A percentile compares a stretch with the other conserved stretches of the same genome.
Conservation (phyloP, 2,888 invertebrate genomes). For the Tetragnatha montana region DNA sequence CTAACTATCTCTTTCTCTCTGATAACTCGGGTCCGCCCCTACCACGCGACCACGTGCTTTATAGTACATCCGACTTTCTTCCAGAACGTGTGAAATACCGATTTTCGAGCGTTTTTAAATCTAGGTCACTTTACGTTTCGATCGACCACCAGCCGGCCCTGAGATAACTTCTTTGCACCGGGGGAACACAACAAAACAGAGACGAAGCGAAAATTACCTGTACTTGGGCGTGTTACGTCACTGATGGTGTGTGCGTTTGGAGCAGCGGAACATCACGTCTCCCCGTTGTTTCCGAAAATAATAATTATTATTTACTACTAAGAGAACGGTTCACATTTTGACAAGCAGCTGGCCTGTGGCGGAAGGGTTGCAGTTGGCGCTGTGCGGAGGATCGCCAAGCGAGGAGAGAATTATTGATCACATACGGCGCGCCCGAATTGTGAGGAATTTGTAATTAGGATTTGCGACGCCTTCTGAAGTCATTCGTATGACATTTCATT, state of each 20-base stretch:
- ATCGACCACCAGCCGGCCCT: background rate
- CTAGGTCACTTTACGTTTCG: constrained; percentile 48
- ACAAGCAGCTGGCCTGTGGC: constrained; percentile 19
- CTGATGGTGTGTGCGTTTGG: constrained; percentile 29
- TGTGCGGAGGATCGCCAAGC: constrained; percentile 31
- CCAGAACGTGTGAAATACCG: constrained; percentile 4
- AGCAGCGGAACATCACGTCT: constrained; percentile 22
- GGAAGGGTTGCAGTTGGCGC: constrained; percentile 28
- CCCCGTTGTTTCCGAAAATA: constrained; percentile 55
- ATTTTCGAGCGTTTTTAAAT: constrained; percentile 6
- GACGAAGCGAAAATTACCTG: constrained; percentile 40
- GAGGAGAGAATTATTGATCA: constrained; percentile 27
- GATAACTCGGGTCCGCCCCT: too few relatives aligned
- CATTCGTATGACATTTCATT: too few relatives aligned
- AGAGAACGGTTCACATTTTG: constrained; percentile 39
- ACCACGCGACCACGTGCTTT: constrained; percentile 14
- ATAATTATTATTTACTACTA: constrained; percentile 44
- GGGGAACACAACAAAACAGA: constrained; percentile 10
- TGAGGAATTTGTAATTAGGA: too few relatives aligned
- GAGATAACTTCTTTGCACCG: constrained; percentile 5
- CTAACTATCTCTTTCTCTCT: background rate
- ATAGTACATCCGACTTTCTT: background rate
- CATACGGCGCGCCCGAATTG: too few relatives aligned
- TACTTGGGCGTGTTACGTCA: constrained; percentile 38
- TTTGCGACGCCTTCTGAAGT: too few relatives aligned